phyloP scores from a whole-genome alignment of 1,140 invertebrate genomes.

The Euura lappo region DNA sequence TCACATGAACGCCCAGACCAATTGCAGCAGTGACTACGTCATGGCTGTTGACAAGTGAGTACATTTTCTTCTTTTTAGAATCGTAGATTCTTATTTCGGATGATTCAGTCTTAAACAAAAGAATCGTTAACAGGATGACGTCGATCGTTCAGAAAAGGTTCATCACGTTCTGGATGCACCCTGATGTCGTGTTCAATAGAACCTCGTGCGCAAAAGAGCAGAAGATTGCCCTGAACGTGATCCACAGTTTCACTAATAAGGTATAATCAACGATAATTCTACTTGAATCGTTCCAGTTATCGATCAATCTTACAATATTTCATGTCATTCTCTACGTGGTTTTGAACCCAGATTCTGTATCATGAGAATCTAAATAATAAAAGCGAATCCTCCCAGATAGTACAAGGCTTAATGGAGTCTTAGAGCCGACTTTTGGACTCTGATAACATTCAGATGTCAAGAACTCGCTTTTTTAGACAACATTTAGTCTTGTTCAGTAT shows the following conservation, averaged over 20 bases:
- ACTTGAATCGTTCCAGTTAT: too few relatives aligned
- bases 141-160: slow-evolving; percentile 59
- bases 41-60: slow-evolving; percentile 63
- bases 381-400: too few relatives aligned
- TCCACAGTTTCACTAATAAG: slow-evolving; percentile 67
- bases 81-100: neutral
- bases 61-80: slow-evolving; percentile 6
- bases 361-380: too few relatives aligned
- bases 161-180: slow-evolving; percentile 65
- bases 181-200: slow-evolving; percentile 62
- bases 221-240: slow-evolving; percentile 58
- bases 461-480: too few relatives aligned
- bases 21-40: slow-evolving; percentile 67
- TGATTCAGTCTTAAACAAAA: neutral
- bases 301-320: neutral
- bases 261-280: slow-evolving; percentile 27
- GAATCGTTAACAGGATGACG: slow-evolving; percentile 42
- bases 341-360: too few relatives aligned
- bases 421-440: too few relatives aligned
- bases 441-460: too few relatives aligned
- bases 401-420: too few relatives aligned
- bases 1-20: slow-evolving; percentile 67
- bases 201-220: slow-evolving; percentile 62
- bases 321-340: neutral
- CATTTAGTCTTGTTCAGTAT: too few relatives aligned